Conservation (phyloP, 2,888 invertebrate species). For the Enoplolaimus lenunculus region DNA sequence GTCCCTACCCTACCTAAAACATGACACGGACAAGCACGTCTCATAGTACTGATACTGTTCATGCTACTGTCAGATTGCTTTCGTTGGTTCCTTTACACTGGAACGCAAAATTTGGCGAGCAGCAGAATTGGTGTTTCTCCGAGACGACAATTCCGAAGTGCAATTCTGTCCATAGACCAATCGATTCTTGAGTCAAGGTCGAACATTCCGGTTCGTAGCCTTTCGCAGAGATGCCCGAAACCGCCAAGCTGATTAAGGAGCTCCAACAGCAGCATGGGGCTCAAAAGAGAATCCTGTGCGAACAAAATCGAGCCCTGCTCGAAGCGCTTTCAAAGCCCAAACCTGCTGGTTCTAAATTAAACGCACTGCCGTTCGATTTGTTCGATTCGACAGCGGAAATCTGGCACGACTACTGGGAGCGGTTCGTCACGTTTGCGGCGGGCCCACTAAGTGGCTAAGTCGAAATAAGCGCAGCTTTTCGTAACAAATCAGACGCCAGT, state of each 20-base stretch:
- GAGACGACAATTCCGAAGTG: too few relatives aligned
- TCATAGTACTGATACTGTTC: too few relatives aligned
- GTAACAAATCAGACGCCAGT: background rate
- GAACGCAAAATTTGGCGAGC: background rate
- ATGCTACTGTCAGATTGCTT: too few relatives aligned
- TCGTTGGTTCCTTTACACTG: background rate
- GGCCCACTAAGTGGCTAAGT: background rate
- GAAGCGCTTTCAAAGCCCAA: background rate
- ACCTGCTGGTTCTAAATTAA: background rate
- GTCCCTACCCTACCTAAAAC: too few relatives aligned
- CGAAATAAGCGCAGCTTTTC: background rate
- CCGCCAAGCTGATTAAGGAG: background rate
- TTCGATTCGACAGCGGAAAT: background rate
- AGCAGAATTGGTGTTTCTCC: too few relatives aligned
- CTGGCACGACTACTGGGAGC: background rate
- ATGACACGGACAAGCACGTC: too few relatives aligned
- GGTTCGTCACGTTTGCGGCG: background rate
- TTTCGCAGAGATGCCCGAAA: background rate
- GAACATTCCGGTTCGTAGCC: background rate
- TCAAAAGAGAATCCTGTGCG: background rate
- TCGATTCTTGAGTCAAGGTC: background rate
- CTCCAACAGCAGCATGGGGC: background rate
- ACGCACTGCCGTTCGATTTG: background rate
- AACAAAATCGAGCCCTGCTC: background rate
- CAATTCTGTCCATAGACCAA: background rate